Percentiles rank a stretch among this genome's conserved stretches.
Evolutionary conservation across 2,113 vertebrate genomes (phyloP).

Genomic region (Semnornis frantzii): DNA sequence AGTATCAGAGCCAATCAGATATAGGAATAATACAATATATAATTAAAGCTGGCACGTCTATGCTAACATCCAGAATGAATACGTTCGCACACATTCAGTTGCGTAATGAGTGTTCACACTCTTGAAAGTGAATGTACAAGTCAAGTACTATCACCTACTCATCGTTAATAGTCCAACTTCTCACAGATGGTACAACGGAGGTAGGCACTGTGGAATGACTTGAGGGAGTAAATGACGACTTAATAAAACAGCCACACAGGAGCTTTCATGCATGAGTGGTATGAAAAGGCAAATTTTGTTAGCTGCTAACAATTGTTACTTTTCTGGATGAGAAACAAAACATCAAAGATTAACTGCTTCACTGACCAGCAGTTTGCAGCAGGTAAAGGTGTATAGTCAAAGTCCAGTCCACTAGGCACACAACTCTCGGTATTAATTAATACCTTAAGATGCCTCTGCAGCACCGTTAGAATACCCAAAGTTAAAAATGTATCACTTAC

Average conservation of each 20-base stretch:
- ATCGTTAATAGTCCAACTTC: background rate
- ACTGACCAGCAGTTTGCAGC: background rate
- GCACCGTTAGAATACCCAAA: background rate
- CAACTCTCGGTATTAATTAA: background rate
- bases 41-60: background rate
- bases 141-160: background rate
- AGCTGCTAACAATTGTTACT: background rate
- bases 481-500: slow-evolving; percentile 51
- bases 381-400: background rate
- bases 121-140: background rate
- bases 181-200: background rate
- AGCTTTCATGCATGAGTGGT: background rate
- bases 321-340: background rate
- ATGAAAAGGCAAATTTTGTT: background rate
- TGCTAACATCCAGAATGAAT: background rate
- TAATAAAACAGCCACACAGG: background rate
- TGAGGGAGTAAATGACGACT: background rate
- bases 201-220: no score
- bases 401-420: background rate
- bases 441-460: background rate
- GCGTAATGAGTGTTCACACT: background rate
- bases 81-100: background rate
- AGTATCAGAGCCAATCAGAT: background rate
- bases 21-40: background rate
- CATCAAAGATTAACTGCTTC: background rate